Base-by-base conservation (phyloP, 2,797 vertebrate genomes). In the Ispidina lecontei region DNA sequence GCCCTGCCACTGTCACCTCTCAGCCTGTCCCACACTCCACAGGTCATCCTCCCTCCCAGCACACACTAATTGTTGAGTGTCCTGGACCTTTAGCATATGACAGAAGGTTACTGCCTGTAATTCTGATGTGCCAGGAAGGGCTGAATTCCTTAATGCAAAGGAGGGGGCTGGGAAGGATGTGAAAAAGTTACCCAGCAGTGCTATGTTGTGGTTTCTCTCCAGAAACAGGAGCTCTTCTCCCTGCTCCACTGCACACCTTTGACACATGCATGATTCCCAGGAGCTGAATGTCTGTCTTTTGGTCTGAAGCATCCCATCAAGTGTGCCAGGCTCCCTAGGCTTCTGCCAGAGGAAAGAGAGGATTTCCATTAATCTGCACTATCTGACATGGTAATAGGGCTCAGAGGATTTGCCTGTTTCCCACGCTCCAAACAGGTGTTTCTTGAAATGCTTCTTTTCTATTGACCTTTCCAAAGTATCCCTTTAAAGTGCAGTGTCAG, bases 81-180 rank as follows among this genome's bases (percentile, higher is more conserved):
- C 75, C 68, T 76, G 64, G 44, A 52, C 64, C 63, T 91, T 19
- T 37, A 52, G 25, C n/a, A 33, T 58, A 29, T 9, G 28, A 83
- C 5, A 51, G 63, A 73, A 39, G 25, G 8, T 47, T 95, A 81
- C 62, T 84, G 25, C 70, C 73, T 83, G 25, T 79, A 79, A 94
- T 82, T 94, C 55, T 72, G 28, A 33, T 74, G 49, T 15, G 4
- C 10, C 28, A 65, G 63, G 62, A 85, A 33, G n/a, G 56, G 25
- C 41, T 69, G 44, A 89, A 74, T 90, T 89, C 69, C 6, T 4
- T 54, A 23, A 9, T 35, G 39, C 1, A 21, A 75, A 35, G 0
- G 6, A 56, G 7, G 43, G 21, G 6, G 10, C 15, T 46, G 64
- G 85, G 85, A 95, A 84, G 63, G 23, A 71, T 46, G 58, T 55